Evolutionary conservation across 2,113 vertebrate species (phyloP), one percentile per base, ranked within the genome.

Genomic region (Tenebrosternarchus preto): DNA sequence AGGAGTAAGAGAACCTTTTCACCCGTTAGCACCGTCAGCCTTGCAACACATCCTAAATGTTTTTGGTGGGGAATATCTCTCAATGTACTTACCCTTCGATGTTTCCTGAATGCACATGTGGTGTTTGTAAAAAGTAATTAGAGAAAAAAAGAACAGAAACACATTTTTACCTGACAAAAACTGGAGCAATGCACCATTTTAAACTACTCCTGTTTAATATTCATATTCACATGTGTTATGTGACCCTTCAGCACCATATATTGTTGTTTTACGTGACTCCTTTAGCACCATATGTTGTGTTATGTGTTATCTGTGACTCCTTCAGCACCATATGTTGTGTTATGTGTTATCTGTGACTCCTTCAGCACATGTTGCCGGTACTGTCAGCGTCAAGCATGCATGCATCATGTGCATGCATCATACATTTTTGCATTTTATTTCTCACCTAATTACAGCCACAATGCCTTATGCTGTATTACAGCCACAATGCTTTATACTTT

Each of bases 1-100:
- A 56, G 46, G 46, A 56, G 15, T 22, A 25, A 24, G 15, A 33
- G 2, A 36, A 22, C 4, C 57, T n/a, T n/a, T 43, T 66, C 19
- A 0, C 61, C 31, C 20, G 17, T n/a, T 36, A 36, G 31, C 20
- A 11, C 2, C 8, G 20, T 39, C 19, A 6, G 11, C 31, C 20
- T 12, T 9, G 8, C 15, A 68, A 39, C 1, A n/a, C 19, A 36
- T 20, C 7, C 19, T 11, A 68, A 68, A 22, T 22, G n/a, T 39
- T 68, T 67, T 4, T 16, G 31, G 20, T 15, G 63, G 63, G 33
- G 68, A 50, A 50, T 12, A 9, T 66, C 59, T 55, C 39, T 24
- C 24, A 56, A 17, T 50, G 36, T 33, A 77, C 33, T 77, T 55
- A 56, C 66, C 22, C 63, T 24, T 67, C 61, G 20, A 46, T 22